phyloP scores from a whole-genome alignment of 2,797 vertebrate genomes.

The Poeciliopsis gracilis region DNA sequence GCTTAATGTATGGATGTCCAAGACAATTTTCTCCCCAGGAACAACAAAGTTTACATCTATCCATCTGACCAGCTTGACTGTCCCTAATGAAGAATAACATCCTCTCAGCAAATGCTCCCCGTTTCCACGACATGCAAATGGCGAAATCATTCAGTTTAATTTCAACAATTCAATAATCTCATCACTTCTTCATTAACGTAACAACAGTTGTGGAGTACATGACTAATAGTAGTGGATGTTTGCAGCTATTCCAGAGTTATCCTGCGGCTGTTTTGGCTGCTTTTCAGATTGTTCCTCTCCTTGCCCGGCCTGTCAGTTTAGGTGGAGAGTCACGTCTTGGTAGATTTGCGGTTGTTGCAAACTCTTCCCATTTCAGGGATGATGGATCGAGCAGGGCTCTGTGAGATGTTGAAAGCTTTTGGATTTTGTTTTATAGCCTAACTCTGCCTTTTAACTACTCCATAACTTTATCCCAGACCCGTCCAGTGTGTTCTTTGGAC shows the following conservation, averaged over 20 bases:
- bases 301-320: background rate
- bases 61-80: background rate
- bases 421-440: background rate
- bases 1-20: too few species aligned
- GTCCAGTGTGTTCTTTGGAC: background rate
- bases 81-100: background rate
- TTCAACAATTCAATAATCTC: background rate
- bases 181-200: background rate
- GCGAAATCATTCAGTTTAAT: background rate
- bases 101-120: background rate
- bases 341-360: background rate
- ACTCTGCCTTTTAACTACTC: background rate
- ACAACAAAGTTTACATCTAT: too few species aligned
- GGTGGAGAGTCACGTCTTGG: background rate
- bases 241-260: background rate
- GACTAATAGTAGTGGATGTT: background rate
- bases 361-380: background rate
- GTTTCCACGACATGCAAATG: background rate
- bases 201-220: background rate
- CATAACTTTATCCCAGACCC: background rate
- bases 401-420: background rate
- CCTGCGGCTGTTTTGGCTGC: background rate
- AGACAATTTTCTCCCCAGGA: too few species aligned
- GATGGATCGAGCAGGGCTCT: background rate
- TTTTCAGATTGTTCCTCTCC: background rate